A percentile compares a stretch with the other conserved stretches of the same genome.
Evolutionary conservation across 2,888 invertebrate genomes (phyloP).

Genomic region (Drymonia ruficornis): DNA sequence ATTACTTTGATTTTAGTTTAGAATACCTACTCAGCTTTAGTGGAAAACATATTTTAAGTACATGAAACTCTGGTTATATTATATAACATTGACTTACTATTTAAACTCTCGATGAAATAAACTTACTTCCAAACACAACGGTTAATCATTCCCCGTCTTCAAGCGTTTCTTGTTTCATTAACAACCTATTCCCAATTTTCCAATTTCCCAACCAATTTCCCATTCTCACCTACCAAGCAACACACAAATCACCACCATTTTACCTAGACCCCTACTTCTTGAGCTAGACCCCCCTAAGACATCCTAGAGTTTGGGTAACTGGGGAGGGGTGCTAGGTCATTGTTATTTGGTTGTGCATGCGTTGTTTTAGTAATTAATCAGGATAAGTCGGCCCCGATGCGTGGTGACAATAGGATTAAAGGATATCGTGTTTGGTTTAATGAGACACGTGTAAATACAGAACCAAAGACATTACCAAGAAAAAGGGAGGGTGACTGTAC

Average conservation of each 20-base stretch:
- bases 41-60: no score
- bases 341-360: constrained; percentile 22
- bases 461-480: no score
- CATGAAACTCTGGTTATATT: no score
- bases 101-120: neutral
- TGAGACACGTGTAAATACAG: constrained; percentile 24
- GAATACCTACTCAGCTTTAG: no score
- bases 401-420: constrained; percentile 65
- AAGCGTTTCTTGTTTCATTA: constrained; percentile 54
- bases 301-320: neutral
- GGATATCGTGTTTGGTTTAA: constrained; percentile 70
- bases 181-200: constrained; percentile 59
- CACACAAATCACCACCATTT: constrained; percentile 20
- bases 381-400: constrained; percentile 54
- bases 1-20: neutral
- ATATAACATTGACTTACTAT: no score
- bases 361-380: constrained; percentile 73
- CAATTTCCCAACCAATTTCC: no score
- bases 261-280: neutral
- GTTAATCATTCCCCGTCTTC: constrained; percentile 37
- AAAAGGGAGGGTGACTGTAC: no score
- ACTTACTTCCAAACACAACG: neutral
- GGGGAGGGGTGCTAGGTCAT: constrained; percentile 4
- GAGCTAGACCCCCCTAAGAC: neutral
- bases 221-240: constrained; percentile 42